These are phyloP conservation scores for Vultur gryphus DNA, from an alignment of 2,797 vertebrate genomes.

Conservation along the genomic window DNA sequence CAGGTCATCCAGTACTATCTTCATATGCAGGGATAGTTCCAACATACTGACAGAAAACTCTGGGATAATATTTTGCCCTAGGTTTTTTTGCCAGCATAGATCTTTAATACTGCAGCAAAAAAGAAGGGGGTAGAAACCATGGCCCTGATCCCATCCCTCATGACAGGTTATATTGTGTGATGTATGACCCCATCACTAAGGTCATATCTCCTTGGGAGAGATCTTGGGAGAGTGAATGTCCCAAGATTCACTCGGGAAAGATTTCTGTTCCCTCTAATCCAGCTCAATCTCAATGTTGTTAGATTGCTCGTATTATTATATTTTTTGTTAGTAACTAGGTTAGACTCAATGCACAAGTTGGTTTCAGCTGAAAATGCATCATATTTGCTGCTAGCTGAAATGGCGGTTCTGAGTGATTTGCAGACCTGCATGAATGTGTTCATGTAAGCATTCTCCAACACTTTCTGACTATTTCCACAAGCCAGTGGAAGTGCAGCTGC, in stretches of 20 bases:
- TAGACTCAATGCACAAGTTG: not conserved
- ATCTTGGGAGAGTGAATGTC: too few relatives aligned
- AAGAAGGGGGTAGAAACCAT: not conserved
- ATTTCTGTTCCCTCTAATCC: not conserved
- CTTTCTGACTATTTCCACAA: not conserved
- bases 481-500: not conserved
- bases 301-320: not conserved
- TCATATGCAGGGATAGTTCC: not conserved
- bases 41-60: not conserved
- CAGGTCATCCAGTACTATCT: not conserved
- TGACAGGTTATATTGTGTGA: not conserved
- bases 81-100: not conserved
- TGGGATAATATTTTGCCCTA: not conserved
- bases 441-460: not conserved
- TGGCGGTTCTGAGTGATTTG: not conserved
- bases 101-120: not conserved
- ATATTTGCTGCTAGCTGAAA: rapidly evolving
- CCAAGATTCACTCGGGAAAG: not conserved
- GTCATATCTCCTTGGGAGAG: not conserved
- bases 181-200: not conserved
- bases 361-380: not conserved
- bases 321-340: not conserved
- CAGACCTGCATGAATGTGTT: not conserved
- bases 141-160: not conserved
- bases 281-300: not conserved